Base-by-base conservation (phyloP, 1,140 invertebrate species). In the Drosophila sp. region DNA sequence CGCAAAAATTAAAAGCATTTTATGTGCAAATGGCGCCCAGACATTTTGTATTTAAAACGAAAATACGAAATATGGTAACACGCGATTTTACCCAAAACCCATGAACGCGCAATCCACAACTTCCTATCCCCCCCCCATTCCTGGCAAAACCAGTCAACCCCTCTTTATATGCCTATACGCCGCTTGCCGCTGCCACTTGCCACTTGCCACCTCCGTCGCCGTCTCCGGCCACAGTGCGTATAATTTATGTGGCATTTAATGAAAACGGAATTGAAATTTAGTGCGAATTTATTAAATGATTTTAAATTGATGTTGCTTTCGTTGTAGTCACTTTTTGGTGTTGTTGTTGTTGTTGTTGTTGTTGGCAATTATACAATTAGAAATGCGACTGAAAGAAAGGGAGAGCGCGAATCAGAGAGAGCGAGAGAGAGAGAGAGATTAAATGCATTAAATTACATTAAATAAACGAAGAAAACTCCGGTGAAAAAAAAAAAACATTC, bases 181-280 rank as follows among this genome's bases (percentile, higher is more conserved):
- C 41, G 35, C 44, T 8, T 23, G 10, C 0, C 7, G 33, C 66
- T 58, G 32, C 6, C 38, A 29, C 72, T 7, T 17, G 5, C 6
- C 41, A 30, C 44, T 8, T 23, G 66, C 62, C 10, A 38, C 35
- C 66, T 66, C 72, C 63, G 32, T 41, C 17, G 35, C 68, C 73
- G 32, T 41, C 17, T 41, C 68, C 73, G 69, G 54, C 66, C 66
- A 73, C 57, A 79, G 70, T 83, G 70, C 76, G 84, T 83, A 89
- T 87, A 89, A 87, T 87, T 87, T 87, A 87, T 87, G 84, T 89
- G 84, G 84, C 84, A 87, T 87, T 87, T 87, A 87, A 87, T 87
- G 84, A 87, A 87, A 87, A 80, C 75, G 79, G 84, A 87, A 87
- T 87, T 87, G 84, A 87, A 87, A 83, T 89, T 87, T 83, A 89